Conservation (phyloP, 1,140 invertebrate genomes). For the Homalodisca vitripennis region DNA sequence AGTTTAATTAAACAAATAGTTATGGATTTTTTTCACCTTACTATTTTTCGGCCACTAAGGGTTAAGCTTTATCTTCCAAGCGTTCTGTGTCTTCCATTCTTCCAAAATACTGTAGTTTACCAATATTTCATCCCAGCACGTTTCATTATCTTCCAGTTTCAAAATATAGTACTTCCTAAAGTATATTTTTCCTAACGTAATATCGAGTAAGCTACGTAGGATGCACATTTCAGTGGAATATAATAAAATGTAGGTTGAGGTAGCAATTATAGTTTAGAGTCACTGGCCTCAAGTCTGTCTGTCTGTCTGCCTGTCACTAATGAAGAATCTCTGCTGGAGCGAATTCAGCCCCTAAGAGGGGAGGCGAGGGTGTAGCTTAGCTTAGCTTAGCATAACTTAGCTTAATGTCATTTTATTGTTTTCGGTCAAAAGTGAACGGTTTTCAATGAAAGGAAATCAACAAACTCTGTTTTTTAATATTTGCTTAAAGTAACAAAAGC, state of each 20-base stretch:
- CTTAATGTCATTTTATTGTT: background rate
- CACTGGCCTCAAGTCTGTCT: background rate
- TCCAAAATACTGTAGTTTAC: too few relatives aligned
- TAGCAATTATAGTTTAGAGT: background rate
- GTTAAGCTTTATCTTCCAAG: too few relatives aligned
- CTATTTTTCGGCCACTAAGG: too few relatives aligned
- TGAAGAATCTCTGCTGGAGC: slow-evolving; percentile 18
- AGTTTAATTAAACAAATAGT: too few relatives aligned
- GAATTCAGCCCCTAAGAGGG: slow-evolving; percentile 13
- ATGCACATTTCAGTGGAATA: background rate
- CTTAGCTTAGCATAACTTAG: background rate
- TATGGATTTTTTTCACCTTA: too few relatives aligned
- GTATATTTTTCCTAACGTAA: background rate
- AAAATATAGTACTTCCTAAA: background rate
- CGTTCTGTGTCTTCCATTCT: too few relatives aligned
- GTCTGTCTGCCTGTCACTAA: background rate
- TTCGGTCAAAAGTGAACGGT: background rate
- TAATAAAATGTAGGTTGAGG: background rate
- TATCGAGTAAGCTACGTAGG: background rate
- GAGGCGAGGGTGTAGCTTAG: slow-evolving; percentile 7
- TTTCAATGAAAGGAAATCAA: background rate
- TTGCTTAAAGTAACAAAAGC: background rate
- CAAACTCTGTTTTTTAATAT: background rate
- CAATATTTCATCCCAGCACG: too few relatives aligned
- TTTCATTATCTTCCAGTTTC: too few relatives aligned